Evolutionary conservation across 2,888 invertebrate genomes (phyloP).

Genomic region (Zonitis immaculata): DNA sequence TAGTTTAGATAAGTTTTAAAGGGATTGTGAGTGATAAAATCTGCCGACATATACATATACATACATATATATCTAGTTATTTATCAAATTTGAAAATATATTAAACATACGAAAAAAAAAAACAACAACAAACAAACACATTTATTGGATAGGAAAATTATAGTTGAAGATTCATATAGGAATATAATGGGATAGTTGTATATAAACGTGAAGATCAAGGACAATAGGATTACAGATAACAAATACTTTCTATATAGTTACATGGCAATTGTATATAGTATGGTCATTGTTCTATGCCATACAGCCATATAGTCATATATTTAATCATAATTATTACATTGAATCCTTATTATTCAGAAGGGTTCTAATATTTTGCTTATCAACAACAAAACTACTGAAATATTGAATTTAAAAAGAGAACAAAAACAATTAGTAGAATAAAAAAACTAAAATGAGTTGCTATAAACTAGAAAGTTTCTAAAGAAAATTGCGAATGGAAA

Average conservation of each 20-base stretch:
- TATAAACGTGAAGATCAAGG: constrained; percentile 24
- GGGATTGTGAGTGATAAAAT: not conserved
- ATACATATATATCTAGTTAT: not conserved
- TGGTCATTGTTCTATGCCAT: constrained; percentile 22
- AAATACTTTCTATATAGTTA: constrained; percentile 19
- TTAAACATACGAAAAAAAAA: not conserved
- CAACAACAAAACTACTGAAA: too few species aligned
- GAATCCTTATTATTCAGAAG: too few species aligned
- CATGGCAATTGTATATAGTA: constrained; percentile 9
- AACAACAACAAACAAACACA: not conserved
- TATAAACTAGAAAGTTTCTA: constrained; percentile 21
- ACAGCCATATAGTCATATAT: constrained; percentile 8
- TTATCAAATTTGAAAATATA: not conserved
- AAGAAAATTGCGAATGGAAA: constrained; percentile 24
- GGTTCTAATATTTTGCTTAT: too few species aligned
- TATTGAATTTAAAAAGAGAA: not conserved
- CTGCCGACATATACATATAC: not conserved
- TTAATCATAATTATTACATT: constrained; percentile 6
- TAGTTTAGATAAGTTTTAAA: not conserved
- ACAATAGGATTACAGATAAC: constrained; percentile 23
- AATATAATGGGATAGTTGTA: constrained; percentile 1
- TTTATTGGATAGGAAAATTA: constrained; percentile 1
- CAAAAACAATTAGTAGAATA: too few species aligned
- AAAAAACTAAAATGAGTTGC: constrained; percentile 27
- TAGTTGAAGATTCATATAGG: constrained; percentile 8